phyloP scores from a whole-genome alignment of 2,113 vertebrate species.

The Taxidea taxus region DNA sequence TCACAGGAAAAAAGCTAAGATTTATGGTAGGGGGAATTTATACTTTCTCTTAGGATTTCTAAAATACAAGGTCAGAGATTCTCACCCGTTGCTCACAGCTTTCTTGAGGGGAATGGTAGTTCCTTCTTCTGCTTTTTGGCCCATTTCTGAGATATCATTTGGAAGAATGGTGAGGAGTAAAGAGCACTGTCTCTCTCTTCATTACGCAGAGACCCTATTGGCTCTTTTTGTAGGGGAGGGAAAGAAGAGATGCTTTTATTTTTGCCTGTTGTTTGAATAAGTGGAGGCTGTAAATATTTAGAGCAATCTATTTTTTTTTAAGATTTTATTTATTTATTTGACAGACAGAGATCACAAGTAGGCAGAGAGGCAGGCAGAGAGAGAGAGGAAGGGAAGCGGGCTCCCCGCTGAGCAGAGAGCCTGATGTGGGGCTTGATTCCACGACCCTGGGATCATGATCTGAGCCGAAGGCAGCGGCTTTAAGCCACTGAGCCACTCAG shows the following conservation, averaged over 20 bases:
- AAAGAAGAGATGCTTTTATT: neutral
- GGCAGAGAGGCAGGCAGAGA: no score
- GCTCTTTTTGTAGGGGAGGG: neutral
- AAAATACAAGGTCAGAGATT: neutral
- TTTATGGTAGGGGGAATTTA: neutral
- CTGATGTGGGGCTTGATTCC: no score
- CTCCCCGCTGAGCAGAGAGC: no score
- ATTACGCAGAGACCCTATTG: neutral
- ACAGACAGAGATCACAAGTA: no score
- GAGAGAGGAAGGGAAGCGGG: no score
- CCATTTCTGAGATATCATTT: neutral
- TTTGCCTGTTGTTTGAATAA: neutral
- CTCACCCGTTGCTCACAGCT: neutral
- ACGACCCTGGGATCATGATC: no score
- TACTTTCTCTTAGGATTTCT: neutral
- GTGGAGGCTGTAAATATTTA: conserved; percentile 33
- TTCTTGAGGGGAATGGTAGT: neutral
- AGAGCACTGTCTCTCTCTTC: neutral
- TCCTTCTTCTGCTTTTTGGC: neutral
- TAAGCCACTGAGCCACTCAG: no score
- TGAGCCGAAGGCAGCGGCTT: no score
- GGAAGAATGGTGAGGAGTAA: neutral
- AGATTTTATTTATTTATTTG: no score
- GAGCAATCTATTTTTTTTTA: neutral
- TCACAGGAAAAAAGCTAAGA: neutral